Evolutionary conservation across 2,888 invertebrate genomes (phyloP), one percentile per base, ranked within the genome.

Genomic region (Polietes domitor): DNA sequence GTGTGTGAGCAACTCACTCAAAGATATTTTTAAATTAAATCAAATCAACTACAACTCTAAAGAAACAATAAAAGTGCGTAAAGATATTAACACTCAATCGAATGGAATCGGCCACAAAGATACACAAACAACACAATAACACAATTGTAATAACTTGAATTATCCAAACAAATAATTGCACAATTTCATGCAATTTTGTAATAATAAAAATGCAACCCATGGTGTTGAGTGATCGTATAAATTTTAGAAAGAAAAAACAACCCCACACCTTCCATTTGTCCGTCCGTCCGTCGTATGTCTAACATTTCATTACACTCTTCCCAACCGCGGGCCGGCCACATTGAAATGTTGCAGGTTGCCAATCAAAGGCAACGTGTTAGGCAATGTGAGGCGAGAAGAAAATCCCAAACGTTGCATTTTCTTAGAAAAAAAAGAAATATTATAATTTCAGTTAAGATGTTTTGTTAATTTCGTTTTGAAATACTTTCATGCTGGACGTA

Each of bases 121-220:
- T 53, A 68, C n/a, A 2, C 21, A 68, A 53, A 43, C 15, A 65
- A 50, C 12, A 75, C 37, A 68, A 53, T 19, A 21, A 65, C n/a
- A 63, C 9, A 75, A 76, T 74, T 82, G 50, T 70, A 82, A 74
- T 77, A 68, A 76, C 2, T n/a, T n/a, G n/a, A n/a, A n/a, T 61
- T 63, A 55, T 77, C 74, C 43, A 50, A 17, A 68, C 37, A 76
- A 73, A 76, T 72, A 72, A 80, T 83, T 83, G 83, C 79, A 83
- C 83, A 83, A 80, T 76, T 50, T 4, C 32, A 58, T 77, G 50
- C 58, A 79, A 83, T 80, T 77, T 83, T 80, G 80, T 80, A 83
- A 83, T 70, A 83, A 82, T 68, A 32, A 58, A n/a, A 32, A 72
- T 37, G 21, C 21, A 53, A 5, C 5, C 17, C 9, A 19, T 17